phyloP scores from a whole-genome alignment of 2,113 vertebrate species.

The Larimichthys crocea region DNA sequence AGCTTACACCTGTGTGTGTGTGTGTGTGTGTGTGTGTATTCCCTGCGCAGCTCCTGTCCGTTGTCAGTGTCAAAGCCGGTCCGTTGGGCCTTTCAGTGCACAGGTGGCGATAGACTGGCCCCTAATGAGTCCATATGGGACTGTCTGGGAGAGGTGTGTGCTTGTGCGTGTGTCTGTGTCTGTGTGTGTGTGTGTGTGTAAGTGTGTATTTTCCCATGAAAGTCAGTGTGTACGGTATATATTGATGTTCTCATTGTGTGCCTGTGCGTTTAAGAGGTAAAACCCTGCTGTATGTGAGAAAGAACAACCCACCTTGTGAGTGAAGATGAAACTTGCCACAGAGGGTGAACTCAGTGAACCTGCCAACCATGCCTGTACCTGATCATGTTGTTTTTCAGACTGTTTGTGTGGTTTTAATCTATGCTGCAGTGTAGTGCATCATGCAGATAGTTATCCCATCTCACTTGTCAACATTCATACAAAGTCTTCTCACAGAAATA shows the following conservation, averaged over 20 bases:
- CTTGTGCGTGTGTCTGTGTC: conserved; percentile 12
- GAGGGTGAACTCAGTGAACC: conserved; percentile 39
- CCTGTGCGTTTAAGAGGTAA: conserved; percentile 39
- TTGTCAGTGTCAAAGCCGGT: conserved; percentile 77
- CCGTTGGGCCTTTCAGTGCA: conserved; percentile 76
- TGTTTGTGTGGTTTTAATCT: conserved; percentile 31
- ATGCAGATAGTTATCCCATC: conserved; percentile 5
- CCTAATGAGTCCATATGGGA: conserved; percentile 84
- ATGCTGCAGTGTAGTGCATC: conserved; percentile 5
- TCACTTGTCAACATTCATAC: conserved; percentile 15
- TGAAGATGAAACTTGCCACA: conserved; percentile 33
- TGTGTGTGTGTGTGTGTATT: conserved; percentile 56
- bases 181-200: neutral
- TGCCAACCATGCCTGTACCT: neutral
- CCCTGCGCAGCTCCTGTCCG: conserved; percentile 71
- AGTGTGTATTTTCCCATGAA: conserved; percentile 32
- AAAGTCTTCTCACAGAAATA: conserved; percentile 1
- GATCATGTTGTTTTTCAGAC: conserved; percentile 3
- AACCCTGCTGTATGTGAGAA: conserved; percentile 54
- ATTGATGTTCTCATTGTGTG: conserved; percentile 54
- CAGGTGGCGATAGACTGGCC: conserved; percentile 82
- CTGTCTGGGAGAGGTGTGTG: conserved; percentile 72
- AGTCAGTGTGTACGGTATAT: conserved; percentile 30
- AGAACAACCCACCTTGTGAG: conserved; percentile 39
- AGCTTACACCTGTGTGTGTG: conserved; percentile 43